A percentile compares a stretch with the other conserved stretches of the same genome.
These are phyloP conservation scores for Aleiodes testaceus DNA, from an alignment of 2,888 invertebrate species.

Conservation along the genomic window DNA sequence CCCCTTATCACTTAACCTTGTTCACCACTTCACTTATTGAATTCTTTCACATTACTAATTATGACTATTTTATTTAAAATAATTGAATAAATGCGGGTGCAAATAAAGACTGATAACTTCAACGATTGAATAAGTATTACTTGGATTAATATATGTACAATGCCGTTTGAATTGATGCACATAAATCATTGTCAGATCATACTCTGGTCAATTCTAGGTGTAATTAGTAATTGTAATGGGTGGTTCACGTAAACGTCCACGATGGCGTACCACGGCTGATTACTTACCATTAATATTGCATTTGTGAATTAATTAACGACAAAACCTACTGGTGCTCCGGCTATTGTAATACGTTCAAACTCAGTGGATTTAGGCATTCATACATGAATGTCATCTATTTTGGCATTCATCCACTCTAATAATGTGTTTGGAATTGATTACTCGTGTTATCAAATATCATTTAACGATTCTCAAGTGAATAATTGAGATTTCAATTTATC, in stretches of 20 bases:
- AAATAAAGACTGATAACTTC: too few species aligned
- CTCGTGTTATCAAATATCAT: conserved; percentile 6
- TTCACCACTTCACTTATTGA: too few species aligned
- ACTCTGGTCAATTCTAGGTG: conserved; percentile 51
- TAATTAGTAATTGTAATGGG: conserved; percentile 69
- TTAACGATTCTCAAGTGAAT: neutral
- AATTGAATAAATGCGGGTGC: too few species aligned
- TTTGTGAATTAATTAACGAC: conserved; percentile 69
- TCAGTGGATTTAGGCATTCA: conserved; percentile 41
- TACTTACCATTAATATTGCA: conserved; percentile 71
- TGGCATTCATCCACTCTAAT: conserved; percentile 52
- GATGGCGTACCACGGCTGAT: conserved; percentile 58
- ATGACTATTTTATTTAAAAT: too few species aligned
- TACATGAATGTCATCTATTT: conserved; percentile 45
- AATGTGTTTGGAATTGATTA: conserved; percentile 65
- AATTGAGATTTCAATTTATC: neutral
- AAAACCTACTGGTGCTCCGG: conserved; percentile 57
- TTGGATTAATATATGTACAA: neutral
- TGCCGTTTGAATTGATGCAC: neutral
- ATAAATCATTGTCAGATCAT: conserved; percentile 45
- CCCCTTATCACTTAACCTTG: too few species aligned
- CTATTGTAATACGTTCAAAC: conserved; percentile 58
- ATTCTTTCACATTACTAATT: too few species aligned
- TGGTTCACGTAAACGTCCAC: conserved; percentile 51
- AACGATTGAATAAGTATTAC: neutral